Evolutionary conservation across 2,113 vertebrate species (phyloP).

Genomic region (Phylloscopus trochiloides): DNA sequence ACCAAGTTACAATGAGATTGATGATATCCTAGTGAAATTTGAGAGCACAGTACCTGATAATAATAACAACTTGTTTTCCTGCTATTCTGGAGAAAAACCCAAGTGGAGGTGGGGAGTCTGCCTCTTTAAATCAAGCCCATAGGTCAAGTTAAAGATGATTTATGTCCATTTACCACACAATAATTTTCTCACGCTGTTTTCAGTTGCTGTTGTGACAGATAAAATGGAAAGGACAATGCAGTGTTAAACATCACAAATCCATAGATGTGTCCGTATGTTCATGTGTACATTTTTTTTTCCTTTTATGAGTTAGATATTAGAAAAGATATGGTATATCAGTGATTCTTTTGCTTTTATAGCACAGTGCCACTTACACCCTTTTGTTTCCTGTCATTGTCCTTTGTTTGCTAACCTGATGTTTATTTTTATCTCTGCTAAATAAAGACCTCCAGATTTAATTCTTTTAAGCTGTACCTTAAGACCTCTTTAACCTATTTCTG

Average conservation of each 20-base stretch:
- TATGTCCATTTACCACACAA: background rate
- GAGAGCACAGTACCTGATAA: background rate
- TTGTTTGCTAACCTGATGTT: conserved; percentile 35
- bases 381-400: conserved; percentile 43
- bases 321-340: background rate
- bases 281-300: background rate
- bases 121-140: background rate
- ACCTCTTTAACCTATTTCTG: conserved; percentile 66
- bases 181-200: background rate
- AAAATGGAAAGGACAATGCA: background rate
- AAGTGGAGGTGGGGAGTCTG: background rate
- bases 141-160: background rate
- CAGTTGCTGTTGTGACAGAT: background rate
- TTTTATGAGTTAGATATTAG: background rate
- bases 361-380: background rate
- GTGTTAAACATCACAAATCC: background rate
- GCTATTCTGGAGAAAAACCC: background rate
- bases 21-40: background rate
- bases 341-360: background rate
- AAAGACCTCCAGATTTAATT: conserved; percentile 52
- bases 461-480: conserved; percentile 50
- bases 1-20: background rate
- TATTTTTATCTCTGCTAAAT: conserved; percentile 61
- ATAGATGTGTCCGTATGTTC: background rate
- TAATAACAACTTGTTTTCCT: background rate